Base-by-base conservation (phyloP, 1,140 invertebrate species). In the Eumaeus atala region DNA sequence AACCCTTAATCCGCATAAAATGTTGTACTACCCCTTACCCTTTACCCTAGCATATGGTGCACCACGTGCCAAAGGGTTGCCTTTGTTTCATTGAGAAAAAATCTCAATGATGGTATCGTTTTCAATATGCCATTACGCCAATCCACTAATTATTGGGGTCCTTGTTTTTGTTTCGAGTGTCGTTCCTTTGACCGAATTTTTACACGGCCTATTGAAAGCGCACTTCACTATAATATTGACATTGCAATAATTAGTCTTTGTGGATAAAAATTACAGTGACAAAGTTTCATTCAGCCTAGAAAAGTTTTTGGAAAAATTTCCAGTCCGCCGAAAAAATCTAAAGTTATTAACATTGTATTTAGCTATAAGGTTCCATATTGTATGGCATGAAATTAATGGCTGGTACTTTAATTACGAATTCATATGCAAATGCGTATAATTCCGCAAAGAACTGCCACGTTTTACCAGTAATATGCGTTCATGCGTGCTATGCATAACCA, bases 391-490 rank as follows among this genome's bases (percentile, higher is more conserved):
- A 51, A 35, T 38, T 55, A 56, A 48, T 21, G 17, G 53, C 48
- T 18, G 47, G 64, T 70, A 72, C 66, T 81, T 80, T 84, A 84
- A 84, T 84, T 84, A 87, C 78, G 84, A 75, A 84, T 87, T 87
- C 79, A 82, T 84, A 87, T 84, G 84, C 74, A 84, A 84, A 87
- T 87, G 61, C 73, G 71, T 70, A 72, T 74, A 77, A 74, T 66
- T 70, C 66, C 67, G 69, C 69, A 77, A 81, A 76, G 74, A 81
- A 75, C 78, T 67, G 75, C 56, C 72, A 71, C 69, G 64, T 72
- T 73, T 75, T 70, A 69, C 69, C 61, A 64, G 64, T 65, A 68
- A 72, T 67, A 74, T 77, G 72, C 81, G 77, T 78, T 77, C 79
- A 82, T 84, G 80, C 81, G 80, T 84, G 74, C 70, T 65, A 69